Percentiles rank a stretch among this genome's conserved stretches.
Evolutionary conservation across 1,140 invertebrate species (phyloP).

Genomic region (Drosophila aff.): DNA sequence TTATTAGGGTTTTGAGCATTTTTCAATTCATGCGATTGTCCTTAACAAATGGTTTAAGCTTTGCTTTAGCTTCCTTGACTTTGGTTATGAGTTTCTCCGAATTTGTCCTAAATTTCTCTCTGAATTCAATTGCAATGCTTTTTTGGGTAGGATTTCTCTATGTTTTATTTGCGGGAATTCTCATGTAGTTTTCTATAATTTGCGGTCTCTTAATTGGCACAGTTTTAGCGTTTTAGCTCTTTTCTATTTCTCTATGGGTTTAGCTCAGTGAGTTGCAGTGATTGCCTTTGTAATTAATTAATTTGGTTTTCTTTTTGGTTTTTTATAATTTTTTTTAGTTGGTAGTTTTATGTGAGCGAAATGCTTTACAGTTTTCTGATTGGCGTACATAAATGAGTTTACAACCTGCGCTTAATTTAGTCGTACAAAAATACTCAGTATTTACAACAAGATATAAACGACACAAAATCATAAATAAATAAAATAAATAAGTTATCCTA

Average conservation of each 20-base stretch:
- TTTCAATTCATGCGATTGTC: conserved; percentile 73
- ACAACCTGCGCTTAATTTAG: conserved; percentile 77
- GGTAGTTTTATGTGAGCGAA: conserved; percentile 38
- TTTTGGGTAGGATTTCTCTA: conserved; percentile 1
- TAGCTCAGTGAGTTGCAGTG: conserved; percentile 71
- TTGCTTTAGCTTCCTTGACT: conserved; percentile 27
- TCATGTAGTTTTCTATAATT: conserved; percentile 38
- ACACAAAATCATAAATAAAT: conserved; percentile 18
- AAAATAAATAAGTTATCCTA: conserved; percentile 38
- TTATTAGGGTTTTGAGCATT: conserved; percentile 63
- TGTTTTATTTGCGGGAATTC: conserved; percentile 12
- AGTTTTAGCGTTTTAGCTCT: conserved; percentile 58
- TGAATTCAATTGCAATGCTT: conserved; percentile 36
- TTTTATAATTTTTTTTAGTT: conserved; percentile 2
- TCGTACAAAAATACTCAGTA: conserved; percentile 57
- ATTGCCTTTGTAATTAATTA: conserved; percentile 68
- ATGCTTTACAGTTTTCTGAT: conserved; percentile 32
- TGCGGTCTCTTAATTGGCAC: conserved; percentile 74
- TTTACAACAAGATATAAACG: conserved; percentile 49
- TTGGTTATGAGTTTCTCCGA: conserved; percentile 16
- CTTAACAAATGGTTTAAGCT: conserved; percentile 48
- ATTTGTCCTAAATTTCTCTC: conserved; percentile 16
- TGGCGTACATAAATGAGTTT: conserved; percentile 61
- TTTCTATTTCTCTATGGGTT: conserved; percentile 13
- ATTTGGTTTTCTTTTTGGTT: conserved; percentile 13